Evolutionary conservation across 2,113 vertebrate genomes (phyloP), one percentile per base, ranked within the genome.

Genomic region (Cynopterus brachyotis): DNA sequence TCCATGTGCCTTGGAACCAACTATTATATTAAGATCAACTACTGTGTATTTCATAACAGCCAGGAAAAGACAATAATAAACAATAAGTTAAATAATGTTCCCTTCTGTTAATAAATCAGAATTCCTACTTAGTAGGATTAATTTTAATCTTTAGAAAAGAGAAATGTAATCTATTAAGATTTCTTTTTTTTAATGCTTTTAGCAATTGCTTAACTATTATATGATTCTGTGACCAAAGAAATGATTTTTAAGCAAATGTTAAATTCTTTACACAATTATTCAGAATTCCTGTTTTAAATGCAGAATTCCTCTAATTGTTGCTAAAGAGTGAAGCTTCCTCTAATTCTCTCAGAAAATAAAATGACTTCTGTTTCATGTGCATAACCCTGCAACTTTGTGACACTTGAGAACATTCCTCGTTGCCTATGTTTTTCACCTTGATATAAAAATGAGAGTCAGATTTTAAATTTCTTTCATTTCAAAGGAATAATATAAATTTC

Each of bases 381-480:
- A 1, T 32, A 66, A 45, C 16, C 13, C 53, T 90, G 50, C 11
- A 60, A 70, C 5, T 64, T 80, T 42, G 22, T 40, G 11, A 40
- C 37, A 37, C 16, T 82, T 53, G n/a, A 93, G 17, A 10, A 45
- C 59, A 15, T 50, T 66, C 59, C 94, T 55, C 50, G 30, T 3
- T 47, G 45, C 9, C 8, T 89, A 3, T 37, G 9, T 2, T 35
- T 95, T 92, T 59, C 66, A 8, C 15, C n/a, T 26, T 89, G 24
- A 67, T 37, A 6, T 9, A 78, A 82, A 95, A 60, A 50, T 26
- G 12, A 28, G 16, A 93, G 12, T 12, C 5, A 50, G 42, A 35
- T n/a, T 66, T 92, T 64, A 78, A 95, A 69, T 72, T 69, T 6
- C 9, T 85, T 94, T 91, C 6, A 5, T 95, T 91, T 89, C 32